These are phyloP conservation scores for Aleiodes leptofemur DNA, from an alignment of 2,888 invertebrate species.

Conservation along the genomic window DNA sequence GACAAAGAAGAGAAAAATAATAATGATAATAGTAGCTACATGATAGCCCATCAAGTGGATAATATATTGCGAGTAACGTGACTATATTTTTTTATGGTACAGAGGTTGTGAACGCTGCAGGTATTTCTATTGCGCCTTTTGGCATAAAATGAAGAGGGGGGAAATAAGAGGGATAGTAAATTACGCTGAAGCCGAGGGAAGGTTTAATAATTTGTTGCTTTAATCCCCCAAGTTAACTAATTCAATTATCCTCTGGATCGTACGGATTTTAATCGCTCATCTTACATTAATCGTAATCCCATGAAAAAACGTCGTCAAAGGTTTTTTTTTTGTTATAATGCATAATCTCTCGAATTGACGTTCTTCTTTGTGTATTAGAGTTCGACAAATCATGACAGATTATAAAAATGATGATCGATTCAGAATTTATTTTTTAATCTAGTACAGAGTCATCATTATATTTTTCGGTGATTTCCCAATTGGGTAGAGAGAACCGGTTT, in stretches of 20 bases:
- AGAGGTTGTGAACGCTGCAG: background rate
- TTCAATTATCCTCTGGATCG: constrained; percentile 15
- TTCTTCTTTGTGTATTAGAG: background rate
- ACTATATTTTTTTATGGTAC: constrained; percentile 20
- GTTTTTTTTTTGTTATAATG: background rate
- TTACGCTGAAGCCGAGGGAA: constrained; percentile 16
- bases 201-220: constrained; percentile 31
- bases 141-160: background rate
- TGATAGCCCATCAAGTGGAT: constrained; percentile 10
- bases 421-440: constrained; percentile 1
- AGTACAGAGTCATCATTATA: constrained; percentile 26
- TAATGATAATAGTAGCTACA: constrained; percentile 9
- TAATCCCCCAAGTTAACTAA: constrained; percentile 17
- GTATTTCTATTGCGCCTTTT: constrained; percentile 18
- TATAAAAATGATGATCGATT: constrained; percentile 15
- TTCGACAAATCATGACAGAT: constrained; percentile 24
- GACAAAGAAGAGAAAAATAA: background rate
- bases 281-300: constrained; percentile 1
- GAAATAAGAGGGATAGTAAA: constrained; percentile 6
- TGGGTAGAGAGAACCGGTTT: constrained; percentile 15
- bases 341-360: background rate
- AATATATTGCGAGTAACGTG: constrained; percentile 25
- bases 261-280: constrained; percentile 11
- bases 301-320: background rate
- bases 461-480: background rate